Base-by-base conservation (phyloP, 64 coral and sea anemone genomes). In the Astreopora myriophthalma region DNA sequence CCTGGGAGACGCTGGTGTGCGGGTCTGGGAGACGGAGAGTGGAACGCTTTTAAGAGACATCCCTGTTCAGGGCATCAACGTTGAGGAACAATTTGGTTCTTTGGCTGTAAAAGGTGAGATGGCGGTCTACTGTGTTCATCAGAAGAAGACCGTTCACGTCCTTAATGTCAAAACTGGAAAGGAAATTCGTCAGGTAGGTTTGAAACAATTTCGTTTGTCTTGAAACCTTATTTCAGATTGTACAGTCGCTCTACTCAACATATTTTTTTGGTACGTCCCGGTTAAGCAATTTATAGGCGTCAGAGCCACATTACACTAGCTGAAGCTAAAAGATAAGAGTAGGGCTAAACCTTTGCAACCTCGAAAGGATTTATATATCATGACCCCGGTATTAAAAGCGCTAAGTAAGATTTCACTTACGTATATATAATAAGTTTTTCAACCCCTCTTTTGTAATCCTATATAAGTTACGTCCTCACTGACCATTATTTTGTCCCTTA, bases 81-180 rank as follows among this genome's bases (percentile, higher is more conserved):
- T 93, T 11, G 91, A 80, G 16, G 51, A 80, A 16, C 62, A 87
- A 9, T 69, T 99, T 85, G 97, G 97, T 9, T 31, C 87, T 71
- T 88, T 99, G 16, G 94, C 91, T 44, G 89, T 91, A 51, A 70
- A 48, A 37, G 81, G 69, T 35, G 75, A 90, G 1, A 83, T 87
- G 17, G 85, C 82, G 13, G 94, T 90, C 1, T 99, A 96, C 69
- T 90, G 89, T 30, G 38, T 93, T 4, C 79, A 48, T 17, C 49
- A 79, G 22, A 36, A 86, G 40, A 93, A 85, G 2, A 87, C 83
- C 6, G 87, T 99, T 34, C 90, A 95, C 36, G 90, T 99, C n/a
- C 29, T 99, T 8, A 84, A 90, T 88, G 66, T 93, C 13, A 89
- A 44, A 51, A 93, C 69, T 77, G 97, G 97, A 3, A 87, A 90